Base-by-base conservation (phyloP, 2,797 vertebrate species). In the Lycodopsis pacificus region DNA sequence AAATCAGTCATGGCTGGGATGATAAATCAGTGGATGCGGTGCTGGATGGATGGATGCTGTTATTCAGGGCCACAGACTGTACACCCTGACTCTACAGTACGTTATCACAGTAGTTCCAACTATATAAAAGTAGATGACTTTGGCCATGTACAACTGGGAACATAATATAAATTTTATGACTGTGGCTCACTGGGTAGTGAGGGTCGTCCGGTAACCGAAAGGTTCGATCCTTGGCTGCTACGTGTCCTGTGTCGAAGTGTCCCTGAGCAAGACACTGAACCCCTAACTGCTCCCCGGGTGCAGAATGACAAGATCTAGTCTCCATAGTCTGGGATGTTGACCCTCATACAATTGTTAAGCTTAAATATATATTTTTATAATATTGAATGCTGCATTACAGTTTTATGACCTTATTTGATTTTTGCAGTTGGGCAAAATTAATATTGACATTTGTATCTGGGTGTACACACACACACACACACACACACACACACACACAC, bases 101-200 rank as follows among this genome's bases (percentile, higher is more conserved):
- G 8, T 68, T 48, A 38, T 64, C 46, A 64, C 30, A 48, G 22
- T 12, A 11, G 17, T 5, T 63, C 61, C 12, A 44, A 61, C 63
- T 74, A 59, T 9, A 73, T 57, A 34, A 51, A 64, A 42, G 14
- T 25, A 32, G 53, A 53, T 49, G 62, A 70, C 6, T 38, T 42
- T 56, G 20, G 15, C 53, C 20, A 19, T 25, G 25, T 13, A 12
- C 30, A 62, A 49, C 12, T 36, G 30, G 27, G 20, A 36, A 42
- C 12, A 48, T 53, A 7, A 38, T 27, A 63, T 36, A 1, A 36
- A 2, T 34, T 3, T 25, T 0, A 0, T 12, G 53, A 27, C 27
- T 27, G 27, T 27, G 27, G 27, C 27, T 27, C 27, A 27, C 27
- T 27, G 27, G 27, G 27, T 27, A 27, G 27, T 3, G 27, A 27